These are phyloP conservation scores for Serinus canaria DNA, from an alignment of 2,113 vertebrate species.

Conservation along the genomic window DNA sequence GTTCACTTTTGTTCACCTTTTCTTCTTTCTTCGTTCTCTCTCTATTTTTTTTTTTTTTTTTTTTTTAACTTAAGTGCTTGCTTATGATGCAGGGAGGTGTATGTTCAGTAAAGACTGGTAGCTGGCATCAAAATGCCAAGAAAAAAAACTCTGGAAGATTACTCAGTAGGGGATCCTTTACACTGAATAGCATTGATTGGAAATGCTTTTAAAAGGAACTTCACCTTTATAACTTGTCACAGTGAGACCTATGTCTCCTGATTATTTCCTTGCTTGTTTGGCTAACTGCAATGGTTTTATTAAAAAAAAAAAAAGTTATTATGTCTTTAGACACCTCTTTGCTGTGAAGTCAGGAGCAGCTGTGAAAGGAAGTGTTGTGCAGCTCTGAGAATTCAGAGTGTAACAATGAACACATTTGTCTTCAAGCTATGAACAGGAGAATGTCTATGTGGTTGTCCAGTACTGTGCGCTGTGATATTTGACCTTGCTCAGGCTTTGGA, in stretches of 20 bases:
- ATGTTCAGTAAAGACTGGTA: neutral
- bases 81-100: neutral
- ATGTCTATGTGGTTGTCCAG: neutral
- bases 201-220: neutral
- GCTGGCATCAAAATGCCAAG: neutral
- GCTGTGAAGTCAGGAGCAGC: neutral
- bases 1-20: neutral
- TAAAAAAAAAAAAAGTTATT: neutral
- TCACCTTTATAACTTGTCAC: neutral
- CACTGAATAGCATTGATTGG: neutral
- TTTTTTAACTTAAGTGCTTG: neutral
- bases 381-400: neutral
- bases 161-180: neutral
- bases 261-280: neutral
- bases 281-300: neutral
- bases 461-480: neutral
- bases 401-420: neutral
- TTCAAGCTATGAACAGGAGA: neutral
- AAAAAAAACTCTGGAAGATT: neutral
- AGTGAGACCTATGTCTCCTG: neutral
- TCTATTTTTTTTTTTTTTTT: neutral
- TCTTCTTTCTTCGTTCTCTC: neutral
- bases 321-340: neutral
- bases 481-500: neutral
- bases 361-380: neutral